Evolutionary conservation across 1,140 invertebrate genomes (phyloP), one percentile per base, ranked within the genome.

Genomic region (Berghia stephanieae): DNA sequence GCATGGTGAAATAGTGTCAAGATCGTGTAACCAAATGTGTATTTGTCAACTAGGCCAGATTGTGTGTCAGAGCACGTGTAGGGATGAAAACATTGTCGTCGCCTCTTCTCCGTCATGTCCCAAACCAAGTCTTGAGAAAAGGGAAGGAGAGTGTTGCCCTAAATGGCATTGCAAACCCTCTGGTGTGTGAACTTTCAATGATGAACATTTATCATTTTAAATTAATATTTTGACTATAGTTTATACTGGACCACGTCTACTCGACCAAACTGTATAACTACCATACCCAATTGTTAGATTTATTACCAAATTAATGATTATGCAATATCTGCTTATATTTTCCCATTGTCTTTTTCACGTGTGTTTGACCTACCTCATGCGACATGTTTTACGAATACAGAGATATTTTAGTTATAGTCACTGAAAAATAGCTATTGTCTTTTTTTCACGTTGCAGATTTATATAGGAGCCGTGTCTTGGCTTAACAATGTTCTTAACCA

Each of bases 61-160:
- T 6, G 24, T 21, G 10, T 81, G 80, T 27, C 31, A 63, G n/a
- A 75, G 52, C 38, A 31, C 38, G 3, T 81, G 80, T 27, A 44
- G 57, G 31, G 44, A 40, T 31, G 75, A 75, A 40, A 38, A 60
- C 13, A 44, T 55, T 27, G 38, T 81, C 52, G 63, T 79, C 69
- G 70, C 74, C 27, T 55, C 77, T 2, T 81, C 80, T 18, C 10
- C 42, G 1, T 52, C 77, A 8, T 81, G 80, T 75, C 80, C 77
- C 10, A 21, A 31, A 5, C 80, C 80, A 1, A 42, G 24, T 21
- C 74, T 81, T 18, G 75, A 55, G 60, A 21, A 66, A 44, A 27
- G 27, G 18, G 8, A 69, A 13, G 31, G 46, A 21, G 38, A 55
- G 10, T 81, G 80, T 52, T 81, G 80, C 36, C 75, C 78, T 18